phyloP scores from a whole-genome alignment of 2,113 vertebrate genomes.

The Heterocephalus glaber region DNA sequence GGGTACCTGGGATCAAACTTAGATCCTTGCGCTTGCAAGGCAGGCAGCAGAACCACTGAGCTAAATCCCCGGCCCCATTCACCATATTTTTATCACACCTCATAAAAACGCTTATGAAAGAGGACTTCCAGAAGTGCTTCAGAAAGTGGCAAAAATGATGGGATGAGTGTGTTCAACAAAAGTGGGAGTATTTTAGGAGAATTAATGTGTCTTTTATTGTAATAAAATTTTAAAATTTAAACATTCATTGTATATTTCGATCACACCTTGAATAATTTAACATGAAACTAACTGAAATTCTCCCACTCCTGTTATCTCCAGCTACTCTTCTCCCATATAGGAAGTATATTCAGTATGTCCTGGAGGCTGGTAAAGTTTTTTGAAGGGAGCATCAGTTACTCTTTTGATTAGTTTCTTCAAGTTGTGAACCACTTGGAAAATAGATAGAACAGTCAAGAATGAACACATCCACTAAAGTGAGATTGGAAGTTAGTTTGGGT shows the following conservation, averaged over 20 bases:
- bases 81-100: not conserved
- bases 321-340: not conserved
- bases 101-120: not conserved
- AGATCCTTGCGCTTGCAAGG: too few species aligned
- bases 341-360: not conserved
- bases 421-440: not conserved
- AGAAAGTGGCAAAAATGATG: not conserved
- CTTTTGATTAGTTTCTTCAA: not conserved
- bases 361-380: not conserved
- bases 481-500: not conserved
- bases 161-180: not conserved
- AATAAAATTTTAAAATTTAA: not conserved
- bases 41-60: too few species aligned
- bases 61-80: too few species aligned
- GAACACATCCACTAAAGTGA: not conserved
- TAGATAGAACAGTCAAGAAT: not conserved
- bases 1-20: too few species aligned
- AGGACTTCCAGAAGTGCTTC: not conserved
- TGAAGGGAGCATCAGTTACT: not conserved
- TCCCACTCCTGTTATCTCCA: not conserved
- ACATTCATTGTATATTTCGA: not conserved
- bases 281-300: not conserved
- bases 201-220: not conserved
- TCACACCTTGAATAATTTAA: not conserved
- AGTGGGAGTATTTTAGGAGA: not conserved